Percentiles rank a stretch among this genome's conserved stretches.
Evolutionary conservation across 1,140 invertebrate genomes (phyloP).

Genomic region (Ctenoplectra terminalis): DNA sequence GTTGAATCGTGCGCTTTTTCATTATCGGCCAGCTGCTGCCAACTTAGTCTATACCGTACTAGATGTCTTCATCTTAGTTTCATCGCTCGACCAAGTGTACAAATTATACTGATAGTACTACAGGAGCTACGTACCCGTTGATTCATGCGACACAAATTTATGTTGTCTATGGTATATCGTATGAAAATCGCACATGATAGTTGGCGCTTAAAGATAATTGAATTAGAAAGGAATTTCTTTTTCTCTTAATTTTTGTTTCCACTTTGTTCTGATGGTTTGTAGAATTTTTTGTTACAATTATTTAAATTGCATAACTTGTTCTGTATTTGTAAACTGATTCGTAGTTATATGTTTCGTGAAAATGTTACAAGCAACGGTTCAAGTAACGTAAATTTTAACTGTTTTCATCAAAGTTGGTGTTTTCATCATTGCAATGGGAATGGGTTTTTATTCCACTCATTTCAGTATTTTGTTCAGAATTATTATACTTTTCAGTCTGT

Average conservation of each 20-base stretch:
- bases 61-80: no score
- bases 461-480: not conserved
- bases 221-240: not conserved
- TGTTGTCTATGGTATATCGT: not conserved
- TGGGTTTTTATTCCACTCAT: not conserved
- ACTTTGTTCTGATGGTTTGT: not conserved
- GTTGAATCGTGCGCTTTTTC: no score
- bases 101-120: no score
- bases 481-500: constrained; percentile 7
- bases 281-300: not conserved
- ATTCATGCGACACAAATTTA: not conserved
- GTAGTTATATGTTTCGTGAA: not conserved
- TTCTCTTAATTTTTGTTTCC: not conserved
- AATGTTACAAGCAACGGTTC: not conserved
- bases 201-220: constrained; percentile 8
- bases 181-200: not conserved
- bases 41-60: no score
- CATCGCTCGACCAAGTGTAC: no score
- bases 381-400: not conserved
- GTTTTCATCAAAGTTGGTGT: not conserved
- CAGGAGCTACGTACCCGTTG: no score
- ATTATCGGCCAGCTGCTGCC: no score
- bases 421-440: not conserved
- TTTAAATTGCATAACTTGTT: not conserved
- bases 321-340: no score